Evolutionary conservation across 2,888 invertebrate genomes (phyloP), one percentile per base, ranked within the genome.

Genomic region (Caenorhabditis macrosperma): DNA sequence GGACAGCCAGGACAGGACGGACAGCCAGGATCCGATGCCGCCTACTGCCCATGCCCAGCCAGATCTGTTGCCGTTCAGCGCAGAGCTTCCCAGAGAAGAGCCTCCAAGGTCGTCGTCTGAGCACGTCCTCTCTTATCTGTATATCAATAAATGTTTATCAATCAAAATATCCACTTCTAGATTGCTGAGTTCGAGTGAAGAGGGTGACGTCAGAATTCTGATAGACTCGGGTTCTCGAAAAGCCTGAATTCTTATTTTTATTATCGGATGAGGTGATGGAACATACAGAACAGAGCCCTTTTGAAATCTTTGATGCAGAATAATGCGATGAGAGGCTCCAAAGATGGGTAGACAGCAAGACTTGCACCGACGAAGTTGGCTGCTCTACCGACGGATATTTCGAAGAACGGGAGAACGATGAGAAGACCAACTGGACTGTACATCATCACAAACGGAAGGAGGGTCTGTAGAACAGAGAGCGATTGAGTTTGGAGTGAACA

Each of bases 1-100:
- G 84, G 84, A 63, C 55, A 41, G 22, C 71, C 74, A 33, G 38
- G 38, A 78, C 77, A 74, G 24, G 67, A 75, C 26, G 84, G 84
- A 72, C 55, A 33, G 33, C 82, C 77, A 12, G 84, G 84, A 75
- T 57, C 81, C 26, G 84, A 84, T 61, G 84, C 82, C 22, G 78
- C 78, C 48, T 84, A 84, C 63, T 84, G 84, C 54, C 76, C 78
- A 44, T 83, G 82, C 59, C 81, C 81, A 38, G 59, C 63, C 33
- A 67, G 81, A 52, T 77, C 77, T 46, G 61, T 74, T 3, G 60
- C 75, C 44, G 66, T 80, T 61, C 71, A 76, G 38, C 52, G 72
- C 52, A 63, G 54, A 30, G 52, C 17, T 41, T 66, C 67, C 20
- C 60, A 44, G 33, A 67, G 54, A 54, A 61, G 75, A 75, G 60